A percentile compares a stretch with the other conserved stretches of the same genome.
Conservation (phyloP, 2,113 vertebrate species). For the Girardinichthys multiradiatus region DNA sequence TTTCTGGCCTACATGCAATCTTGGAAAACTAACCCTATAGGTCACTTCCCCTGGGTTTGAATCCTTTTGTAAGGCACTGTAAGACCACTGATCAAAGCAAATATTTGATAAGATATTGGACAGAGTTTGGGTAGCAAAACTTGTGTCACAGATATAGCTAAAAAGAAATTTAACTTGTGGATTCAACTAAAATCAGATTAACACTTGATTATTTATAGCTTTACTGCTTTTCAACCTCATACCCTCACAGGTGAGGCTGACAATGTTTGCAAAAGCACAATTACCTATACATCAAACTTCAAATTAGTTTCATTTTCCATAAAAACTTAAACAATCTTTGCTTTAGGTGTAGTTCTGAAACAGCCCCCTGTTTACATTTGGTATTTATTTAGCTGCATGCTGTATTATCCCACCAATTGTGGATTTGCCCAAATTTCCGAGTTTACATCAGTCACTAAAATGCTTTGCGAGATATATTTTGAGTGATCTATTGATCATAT, state of each 20-base stretch:
- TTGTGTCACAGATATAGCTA: background rate
- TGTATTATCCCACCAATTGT: background rate
- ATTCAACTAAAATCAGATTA: too few relatives aligned
- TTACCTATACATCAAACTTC: background rate
- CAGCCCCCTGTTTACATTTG: background rate
- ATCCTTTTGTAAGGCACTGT: background rate
- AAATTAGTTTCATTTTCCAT: background rate
- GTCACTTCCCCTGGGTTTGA: background rate
- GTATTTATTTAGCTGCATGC: background rate
- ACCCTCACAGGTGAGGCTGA: too few relatives aligned
- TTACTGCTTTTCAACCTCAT: background rate
- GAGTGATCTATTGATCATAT: background rate
- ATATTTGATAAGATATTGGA: background rate
- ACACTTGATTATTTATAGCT: background rate
- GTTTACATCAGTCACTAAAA: background rate
- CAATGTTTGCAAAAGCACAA: background rate
- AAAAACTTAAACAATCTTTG: background rate
- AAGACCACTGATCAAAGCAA: background rate
- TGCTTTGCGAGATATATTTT: background rate
- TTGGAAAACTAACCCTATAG: background rate
- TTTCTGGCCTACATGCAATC: background rate
- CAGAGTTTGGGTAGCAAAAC: background rate
- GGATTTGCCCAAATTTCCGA: too few relatives aligned
- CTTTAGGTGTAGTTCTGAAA: background rate
- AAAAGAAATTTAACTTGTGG: too few relatives aligned